Conservation (phyloP, 2,113 vertebrate genomes). For the Phylloscopus trochilus region DNA sequence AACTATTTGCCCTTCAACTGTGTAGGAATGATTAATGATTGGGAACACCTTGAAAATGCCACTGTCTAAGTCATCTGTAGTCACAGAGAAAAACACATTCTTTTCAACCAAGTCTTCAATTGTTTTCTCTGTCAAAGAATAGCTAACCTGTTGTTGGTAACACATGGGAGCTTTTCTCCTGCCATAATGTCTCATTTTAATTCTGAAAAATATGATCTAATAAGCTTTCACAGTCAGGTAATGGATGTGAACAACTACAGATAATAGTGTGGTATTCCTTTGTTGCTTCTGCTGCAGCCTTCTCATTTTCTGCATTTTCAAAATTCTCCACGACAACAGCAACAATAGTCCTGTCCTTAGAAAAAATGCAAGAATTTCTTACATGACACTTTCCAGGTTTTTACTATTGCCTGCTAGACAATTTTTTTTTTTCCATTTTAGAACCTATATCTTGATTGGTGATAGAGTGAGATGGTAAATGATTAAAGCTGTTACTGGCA, state of each 20-base stretch:
- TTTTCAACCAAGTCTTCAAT: background rate
- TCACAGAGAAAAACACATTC: background rate
- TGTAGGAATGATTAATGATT: background rate
- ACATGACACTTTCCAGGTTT: background rate
- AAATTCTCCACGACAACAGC: background rate
- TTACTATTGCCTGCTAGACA: background rate
- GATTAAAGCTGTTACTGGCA: background rate
- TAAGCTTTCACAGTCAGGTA: background rate
- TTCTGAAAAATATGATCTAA: background rate
- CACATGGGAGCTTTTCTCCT: background rate
- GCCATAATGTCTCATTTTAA: background rate
- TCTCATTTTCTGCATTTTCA: conserved; percentile 1
- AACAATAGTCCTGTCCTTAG: background rate
- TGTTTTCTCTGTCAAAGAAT: background rate
- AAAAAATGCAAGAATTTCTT: background rate
- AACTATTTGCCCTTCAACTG: background rate
- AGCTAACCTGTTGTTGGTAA: background rate
- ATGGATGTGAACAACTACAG: background rate
- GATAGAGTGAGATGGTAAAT: background rate
- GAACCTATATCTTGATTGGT: background rate
- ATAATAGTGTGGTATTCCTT: background rate
- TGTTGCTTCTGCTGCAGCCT: background rate
- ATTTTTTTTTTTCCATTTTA: background rate
- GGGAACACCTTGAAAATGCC: background rate
- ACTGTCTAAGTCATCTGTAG: background rate